A percentile compares a stretch with the other conserved stretches of the same genome.
Conservation (phyloP, 1,140 invertebrate species). For the Camponotus floridanus region DNA sequence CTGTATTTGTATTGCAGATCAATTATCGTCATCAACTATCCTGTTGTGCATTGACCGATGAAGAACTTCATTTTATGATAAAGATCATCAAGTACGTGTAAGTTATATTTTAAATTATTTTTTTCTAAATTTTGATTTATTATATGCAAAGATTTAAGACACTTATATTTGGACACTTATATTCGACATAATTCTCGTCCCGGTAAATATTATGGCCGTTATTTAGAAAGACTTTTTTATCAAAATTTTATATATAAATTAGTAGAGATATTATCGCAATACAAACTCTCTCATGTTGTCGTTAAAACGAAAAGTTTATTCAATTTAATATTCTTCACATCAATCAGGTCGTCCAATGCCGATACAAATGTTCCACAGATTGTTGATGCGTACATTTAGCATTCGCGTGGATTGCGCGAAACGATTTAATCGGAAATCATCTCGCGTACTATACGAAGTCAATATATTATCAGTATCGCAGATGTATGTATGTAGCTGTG, state of each 20-base stretch:
- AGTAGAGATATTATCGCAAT: neutral
- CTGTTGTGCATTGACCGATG: too few relatives aligned
- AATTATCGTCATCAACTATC: too few relatives aligned
- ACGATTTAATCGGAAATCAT: constrained; percentile 57
- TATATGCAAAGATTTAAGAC: too few relatives aligned
- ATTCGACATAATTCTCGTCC: too few relatives aligned
- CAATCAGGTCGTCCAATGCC: neutral
- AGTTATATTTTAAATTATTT: too few relatives aligned
- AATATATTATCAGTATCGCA: constrained; percentile 52
- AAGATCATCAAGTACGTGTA: too few relatives aligned
- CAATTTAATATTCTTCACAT: neutral
- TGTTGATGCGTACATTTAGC: constrained; percentile 36
- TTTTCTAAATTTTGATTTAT: too few relatives aligned
- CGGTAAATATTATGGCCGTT: too few relatives aligned
- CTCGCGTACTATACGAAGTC: constrained; percentile 44
- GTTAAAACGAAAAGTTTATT: constrained; percentile 38
- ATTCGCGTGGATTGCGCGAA: constrained; percentile 37
- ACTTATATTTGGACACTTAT: too few relatives aligned
- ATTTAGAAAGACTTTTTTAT: too few relatives aligned
- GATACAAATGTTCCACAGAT: constrained; percentile 24
- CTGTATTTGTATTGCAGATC: too few relatives aligned
- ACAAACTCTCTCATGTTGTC: neutral
- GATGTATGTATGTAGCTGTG: constrained; percentile 8
- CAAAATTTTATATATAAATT: neutral
- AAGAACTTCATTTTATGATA: too few relatives aligned